Percentiles rank a stretch among this genome's conserved stretches.
Conservation (phyloP, 1,140 invertebrate genomes). For the Sipha flava region DNA sequence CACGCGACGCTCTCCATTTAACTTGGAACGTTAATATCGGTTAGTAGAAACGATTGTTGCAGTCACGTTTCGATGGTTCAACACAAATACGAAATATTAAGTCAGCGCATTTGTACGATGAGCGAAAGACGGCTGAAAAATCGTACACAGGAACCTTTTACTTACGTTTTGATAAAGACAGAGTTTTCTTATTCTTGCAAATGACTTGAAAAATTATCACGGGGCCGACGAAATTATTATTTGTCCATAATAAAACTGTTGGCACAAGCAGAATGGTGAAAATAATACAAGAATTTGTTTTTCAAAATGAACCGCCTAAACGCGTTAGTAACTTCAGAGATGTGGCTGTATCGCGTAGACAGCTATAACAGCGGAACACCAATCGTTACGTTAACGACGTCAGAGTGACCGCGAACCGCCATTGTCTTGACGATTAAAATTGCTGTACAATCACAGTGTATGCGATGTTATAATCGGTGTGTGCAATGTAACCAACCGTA, state of each 20-base stretch:
- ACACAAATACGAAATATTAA: too few relatives aligned
- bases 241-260: neutral
- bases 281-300: neutral
- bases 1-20: conserved; percentile 19
- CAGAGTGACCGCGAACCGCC: neutral
- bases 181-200: neutral
- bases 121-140: too few relatives aligned
- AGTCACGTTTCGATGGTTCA: too few relatives aligned
- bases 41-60: neutral
- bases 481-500: too few relatives aligned
- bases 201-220: too few relatives aligned
- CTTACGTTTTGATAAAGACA: neutral
- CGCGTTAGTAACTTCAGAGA: conserved; percentile 31
- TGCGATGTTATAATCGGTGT: too few relatives aligned
- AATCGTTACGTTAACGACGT: conserved; percentile 1
- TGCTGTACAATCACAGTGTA: too few relatives aligned
- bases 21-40: neutral
- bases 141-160: too few relatives aligned
- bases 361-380: neutral
- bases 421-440: neutral
- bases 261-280: too few relatives aligned
- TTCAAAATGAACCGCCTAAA: conserved; percentile 30
- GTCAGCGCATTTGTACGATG: too few relatives aligned
- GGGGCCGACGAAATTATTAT: neutral
- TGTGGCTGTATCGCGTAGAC: neutral